These are phyloP conservation scores for Helarctos malayanus DNA, from an alignment of 2,797 vertebrate species.

Conservation along the genomic window DNA sequence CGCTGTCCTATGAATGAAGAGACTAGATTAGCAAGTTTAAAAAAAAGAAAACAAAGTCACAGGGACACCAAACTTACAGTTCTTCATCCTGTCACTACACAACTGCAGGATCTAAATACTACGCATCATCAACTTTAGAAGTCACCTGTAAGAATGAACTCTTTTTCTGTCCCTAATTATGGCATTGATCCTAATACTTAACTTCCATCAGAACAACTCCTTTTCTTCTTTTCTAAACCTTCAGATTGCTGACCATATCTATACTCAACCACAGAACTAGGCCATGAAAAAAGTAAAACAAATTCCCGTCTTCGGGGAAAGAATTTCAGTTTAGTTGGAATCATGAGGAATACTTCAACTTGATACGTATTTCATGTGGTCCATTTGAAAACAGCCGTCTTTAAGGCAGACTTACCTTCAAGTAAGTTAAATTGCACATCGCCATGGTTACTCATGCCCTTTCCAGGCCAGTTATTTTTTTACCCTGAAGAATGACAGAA, in stretches of 20 bases:
- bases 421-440: not conserved
- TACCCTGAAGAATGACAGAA: constrained; percentile 22
- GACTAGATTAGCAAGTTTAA: not conserved
- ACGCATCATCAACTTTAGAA: not conserved
- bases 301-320: not conserved
- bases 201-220: not conserved
- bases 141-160: not conserved
- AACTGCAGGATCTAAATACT: not conserved
- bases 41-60: not conserved
- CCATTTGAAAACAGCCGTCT: not conserved
- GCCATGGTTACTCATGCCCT: not conserved
- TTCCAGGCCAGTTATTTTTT: not conserved
- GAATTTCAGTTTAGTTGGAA: not conserved
- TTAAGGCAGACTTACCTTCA: not conserved
- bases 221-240: not conserved
- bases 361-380: not conserved
- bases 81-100: not conserved
- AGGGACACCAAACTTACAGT: not conserved
- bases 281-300: not conserved
- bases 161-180: constrained; percentile 35
- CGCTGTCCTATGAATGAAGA: not conserved
- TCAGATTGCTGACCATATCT: not conserved
- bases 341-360: not conserved
- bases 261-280: not conserved
- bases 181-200: not conserved